Conservation (phyloP, 2,888 invertebrate genomes). For the Andrena minutula region DNA sequence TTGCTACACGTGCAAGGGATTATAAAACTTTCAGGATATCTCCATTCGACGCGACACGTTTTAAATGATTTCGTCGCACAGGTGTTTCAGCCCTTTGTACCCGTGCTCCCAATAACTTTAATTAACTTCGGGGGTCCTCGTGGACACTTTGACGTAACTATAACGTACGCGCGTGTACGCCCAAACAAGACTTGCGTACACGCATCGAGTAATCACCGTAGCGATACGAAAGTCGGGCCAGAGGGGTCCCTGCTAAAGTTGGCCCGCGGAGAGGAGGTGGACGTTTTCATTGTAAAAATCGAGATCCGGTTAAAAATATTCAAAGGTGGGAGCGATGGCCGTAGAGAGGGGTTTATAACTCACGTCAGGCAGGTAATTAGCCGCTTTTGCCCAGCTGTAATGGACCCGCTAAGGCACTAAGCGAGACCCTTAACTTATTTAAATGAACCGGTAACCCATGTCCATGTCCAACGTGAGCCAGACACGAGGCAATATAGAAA, state of each 20-base stretch:
- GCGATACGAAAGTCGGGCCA: constrained; percentile 31
- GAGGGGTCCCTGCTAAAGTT: constrained; percentile 37
- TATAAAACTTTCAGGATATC: not conserved
- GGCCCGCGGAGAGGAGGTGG: constrained; percentile 25
- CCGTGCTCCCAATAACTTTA: constrained; percentile 16
- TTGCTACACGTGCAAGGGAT: not conserved
- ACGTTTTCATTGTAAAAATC: constrained; percentile 77
- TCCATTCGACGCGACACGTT: not conserved
- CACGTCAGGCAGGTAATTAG: constrained; percentile 85
- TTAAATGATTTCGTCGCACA: constrained; percentile 31
- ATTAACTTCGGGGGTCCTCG: constrained; percentile 27
- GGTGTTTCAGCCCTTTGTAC: constrained; percentile 1
- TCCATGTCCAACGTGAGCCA: constrained; percentile 81
- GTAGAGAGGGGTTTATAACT: constrained; percentile 83
- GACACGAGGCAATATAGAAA: constrained; percentile 84
- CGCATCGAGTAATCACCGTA: not conserved
- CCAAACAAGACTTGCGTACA: not conserved
- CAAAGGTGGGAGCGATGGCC: constrained; percentile 71
- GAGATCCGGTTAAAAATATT: constrained; percentile 79
- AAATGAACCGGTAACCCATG: constrained; percentile 85
- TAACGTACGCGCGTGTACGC: not conserved
- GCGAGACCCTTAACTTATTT: constrained; percentile 85
- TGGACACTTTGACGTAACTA: constrained; percentile 14
- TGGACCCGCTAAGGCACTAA: constrained; percentile 83
- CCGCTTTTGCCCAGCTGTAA: constrained; percentile 85